Percentiles rank a stretch among this genome's conserved stretches.
Evolutionary conservation across 2,113 vertebrate species (phyloP).

Genomic region (Chaetodon auriga): DNA sequence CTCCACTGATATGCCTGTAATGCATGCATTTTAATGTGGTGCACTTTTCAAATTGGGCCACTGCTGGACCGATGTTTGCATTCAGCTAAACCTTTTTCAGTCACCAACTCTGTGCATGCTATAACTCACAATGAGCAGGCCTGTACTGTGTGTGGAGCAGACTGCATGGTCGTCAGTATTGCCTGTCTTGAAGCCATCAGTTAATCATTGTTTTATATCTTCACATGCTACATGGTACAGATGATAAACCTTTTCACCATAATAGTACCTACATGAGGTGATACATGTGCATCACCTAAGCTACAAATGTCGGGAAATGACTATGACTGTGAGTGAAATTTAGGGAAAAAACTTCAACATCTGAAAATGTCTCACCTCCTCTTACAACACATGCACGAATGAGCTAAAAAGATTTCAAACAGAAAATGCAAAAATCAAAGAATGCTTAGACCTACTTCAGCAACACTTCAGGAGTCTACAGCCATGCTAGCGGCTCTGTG

Average conservation of each 20-base stretch:
- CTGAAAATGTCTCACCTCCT: background rate
- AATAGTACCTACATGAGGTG: background rate
- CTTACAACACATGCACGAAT: too few relatives aligned
- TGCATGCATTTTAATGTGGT: constrained; percentile 74
- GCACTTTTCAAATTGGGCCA: constrained; percentile 32
- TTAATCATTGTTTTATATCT: constrained; percentile 2
- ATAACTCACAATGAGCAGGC: constrained; percentile 16
- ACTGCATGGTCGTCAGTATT: background rate
- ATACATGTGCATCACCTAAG: too few relatives aligned
- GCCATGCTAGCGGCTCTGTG: background rate
- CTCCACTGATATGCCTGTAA: constrained; percentile 62
- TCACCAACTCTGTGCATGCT: constrained; percentile 48
- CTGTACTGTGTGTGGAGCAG: background rate
- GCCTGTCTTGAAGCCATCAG: background rate
- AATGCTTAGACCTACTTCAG: background rate
- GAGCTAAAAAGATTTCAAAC: background rate
- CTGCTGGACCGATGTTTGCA: constrained; percentile 57
- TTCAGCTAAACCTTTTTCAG: constrained; percentile 45
- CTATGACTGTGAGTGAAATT: too few relatives aligned
- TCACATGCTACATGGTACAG: background rate
- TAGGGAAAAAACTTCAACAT: too few relatives aligned
- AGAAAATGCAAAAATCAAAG: background rate
- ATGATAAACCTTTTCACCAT: background rate
- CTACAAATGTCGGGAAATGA: too few relatives aligned
- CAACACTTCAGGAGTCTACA: background rate